Evolutionary conservation across 2,888 invertebrate genomes (phyloP).

Genomic region (Oxyscelio sp.): DNA sequence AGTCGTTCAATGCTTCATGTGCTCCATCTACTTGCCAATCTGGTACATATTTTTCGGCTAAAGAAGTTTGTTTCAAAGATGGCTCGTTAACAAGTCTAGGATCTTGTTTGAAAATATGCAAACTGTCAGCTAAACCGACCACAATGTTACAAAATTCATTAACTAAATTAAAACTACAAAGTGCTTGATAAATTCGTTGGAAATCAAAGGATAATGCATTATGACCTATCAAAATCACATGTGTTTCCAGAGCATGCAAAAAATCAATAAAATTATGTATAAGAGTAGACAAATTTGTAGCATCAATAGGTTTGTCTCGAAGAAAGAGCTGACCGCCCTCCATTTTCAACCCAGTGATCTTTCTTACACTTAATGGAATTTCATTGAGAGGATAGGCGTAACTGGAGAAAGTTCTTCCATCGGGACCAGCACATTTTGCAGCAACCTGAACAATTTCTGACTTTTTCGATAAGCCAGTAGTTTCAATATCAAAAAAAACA

Average conservation of each 20-base stretch:
- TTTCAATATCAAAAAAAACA: slow-evolving; percentile 38
- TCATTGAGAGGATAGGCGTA: slow-evolving; percentile 28
- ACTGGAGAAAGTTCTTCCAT: background rate
- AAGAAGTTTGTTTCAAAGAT: slow-evolving; percentile 39
- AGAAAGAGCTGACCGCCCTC: slow-evolving; percentile 31
- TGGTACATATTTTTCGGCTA: slow-evolving; percentile 27
- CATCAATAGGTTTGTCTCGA: background rate
- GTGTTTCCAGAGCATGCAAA: background rate
- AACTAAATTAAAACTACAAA: background rate
- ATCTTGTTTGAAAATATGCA: slow-evolving; percentile 18
- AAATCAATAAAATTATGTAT: no score
- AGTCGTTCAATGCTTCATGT: slow-evolving; percentile 38
- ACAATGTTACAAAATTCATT: slow-evolving; percentile 27
- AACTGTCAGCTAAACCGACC: slow-evolving; percentile 19
- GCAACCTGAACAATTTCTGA: slow-evolving; percentile 50
- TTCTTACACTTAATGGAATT: slow-evolving; percentile 1
- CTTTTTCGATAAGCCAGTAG: slow-evolving; percentile 33
- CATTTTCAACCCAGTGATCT: slow-evolving; percentile 32
- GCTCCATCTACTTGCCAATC: background rate
- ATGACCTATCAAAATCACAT: slow-evolving; percentile 46
- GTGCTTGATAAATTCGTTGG: slow-evolving; percentile 18
- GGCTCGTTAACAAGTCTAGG: background rate
- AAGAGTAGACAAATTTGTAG: background rate
- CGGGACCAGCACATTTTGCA: slow-evolving; percentile 23
- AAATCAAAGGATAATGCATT: slow-evolving; percentile 36